These are phyloP conservation scores for Tridacna crocea DNA, from an alignment of 2,888 invertebrate species.

Conservation along the genomic window DNA sequence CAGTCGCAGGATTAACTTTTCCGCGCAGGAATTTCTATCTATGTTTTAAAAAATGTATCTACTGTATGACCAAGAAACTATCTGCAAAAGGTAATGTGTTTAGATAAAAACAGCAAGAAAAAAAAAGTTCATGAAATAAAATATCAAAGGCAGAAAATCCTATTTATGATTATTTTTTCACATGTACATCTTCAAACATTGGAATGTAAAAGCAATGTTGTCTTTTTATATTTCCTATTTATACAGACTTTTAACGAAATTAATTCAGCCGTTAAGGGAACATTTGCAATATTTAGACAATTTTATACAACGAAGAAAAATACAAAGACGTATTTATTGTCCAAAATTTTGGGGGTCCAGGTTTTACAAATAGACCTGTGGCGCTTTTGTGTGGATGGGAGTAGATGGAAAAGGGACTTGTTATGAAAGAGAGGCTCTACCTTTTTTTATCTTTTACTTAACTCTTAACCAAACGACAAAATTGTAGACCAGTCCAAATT, in stretches of 20 bases:
- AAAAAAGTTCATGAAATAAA: too few relatives aligned
- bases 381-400: slow-evolving; percentile 21
- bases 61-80: too few relatives aligned
- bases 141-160: too few relatives aligned
- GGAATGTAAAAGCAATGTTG: background rate
- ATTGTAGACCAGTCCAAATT: too few relatives aligned
- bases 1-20: too few relatives aligned
- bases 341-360: slow-evolving; percentile 51
- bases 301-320: slow-evolving; percentile 22
- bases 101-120: too few relatives aligned
- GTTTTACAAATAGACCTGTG: slow-evolving; percentile 29
- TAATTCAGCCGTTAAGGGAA: slow-evolving; percentile 33
- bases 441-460: too few relatives aligned
- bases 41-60: too few relatives aligned
- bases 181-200: background rate
- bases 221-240: slow-evolving; percentile 24
- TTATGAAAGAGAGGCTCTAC: background rate
- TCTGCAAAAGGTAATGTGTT: too few relatives aligned
- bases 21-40: too few relatives aligned
- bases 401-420: slow-evolving; percentile 1
- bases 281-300: slow-evolving; percentile 41
- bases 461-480: too few relatives aligned
- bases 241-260: slow-evolving; percentile 43
- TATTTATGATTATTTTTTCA: background rate
- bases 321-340: slow-evolving; percentile 53